phyloP scores from a whole-genome alignment of 1,140 invertebrate species.

The Diabrotica virgifera region DNA sequence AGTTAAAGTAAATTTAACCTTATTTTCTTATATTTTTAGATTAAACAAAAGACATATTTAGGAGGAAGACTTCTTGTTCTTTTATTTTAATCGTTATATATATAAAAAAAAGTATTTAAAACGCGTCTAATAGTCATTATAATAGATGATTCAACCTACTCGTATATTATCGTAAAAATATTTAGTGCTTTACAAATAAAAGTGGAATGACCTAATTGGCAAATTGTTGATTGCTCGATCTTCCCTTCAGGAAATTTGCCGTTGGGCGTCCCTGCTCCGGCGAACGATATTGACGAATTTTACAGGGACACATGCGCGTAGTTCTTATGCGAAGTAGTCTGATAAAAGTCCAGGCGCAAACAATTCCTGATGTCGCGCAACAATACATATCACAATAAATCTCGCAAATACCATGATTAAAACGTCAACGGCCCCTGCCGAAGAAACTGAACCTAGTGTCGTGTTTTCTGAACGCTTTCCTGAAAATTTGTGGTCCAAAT shows the following conservation, averaged over 20 bases:
- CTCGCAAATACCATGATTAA: conserved; percentile 36
- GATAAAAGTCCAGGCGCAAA: conserved; percentile 8
- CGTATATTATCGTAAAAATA: background rate
- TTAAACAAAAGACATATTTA: too few species aligned
- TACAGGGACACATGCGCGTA: conserved; percentile 7
- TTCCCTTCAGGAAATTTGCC: background rate
- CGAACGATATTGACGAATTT: conserved; percentile 10
- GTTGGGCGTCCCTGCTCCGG: background rate
- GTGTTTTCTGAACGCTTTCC: conserved; percentile 24
- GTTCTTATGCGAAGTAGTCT: too few species aligned
- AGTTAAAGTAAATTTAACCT: too few species aligned
- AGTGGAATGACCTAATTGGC: background rate
- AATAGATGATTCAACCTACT: background rate
- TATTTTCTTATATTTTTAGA: too few species aligned
- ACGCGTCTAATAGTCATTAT: background rate
- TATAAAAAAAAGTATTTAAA: too few species aligned
- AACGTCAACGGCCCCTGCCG: conserved; percentile 22
- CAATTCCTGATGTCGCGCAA: conserved; percentile 33
- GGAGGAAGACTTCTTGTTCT: too few species aligned
- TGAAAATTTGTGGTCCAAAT: conserved; percentile 20
- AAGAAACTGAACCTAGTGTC: conserved; percentile 21
- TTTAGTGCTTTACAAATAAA: background rate
- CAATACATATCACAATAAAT: conserved; percentile 31
- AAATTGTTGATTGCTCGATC: background rate
- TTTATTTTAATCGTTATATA: too few species aligned